These are phyloP conservation scores for Telenomus remus DNA, from an alignment of 1,140 invertebrate genomes.

Conservation along the genomic window DNA sequence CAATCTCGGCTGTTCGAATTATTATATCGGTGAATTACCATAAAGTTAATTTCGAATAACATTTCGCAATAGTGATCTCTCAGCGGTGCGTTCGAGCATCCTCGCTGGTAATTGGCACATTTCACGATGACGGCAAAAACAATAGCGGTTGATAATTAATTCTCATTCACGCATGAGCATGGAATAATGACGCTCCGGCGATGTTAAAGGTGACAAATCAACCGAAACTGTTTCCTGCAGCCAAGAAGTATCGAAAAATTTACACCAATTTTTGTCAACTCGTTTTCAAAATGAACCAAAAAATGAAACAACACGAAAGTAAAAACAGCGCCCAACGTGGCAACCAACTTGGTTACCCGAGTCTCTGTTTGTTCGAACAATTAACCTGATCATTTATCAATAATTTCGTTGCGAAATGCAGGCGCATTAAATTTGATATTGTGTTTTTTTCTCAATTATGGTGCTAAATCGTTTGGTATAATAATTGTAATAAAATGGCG, in stretches of 20 bases:
- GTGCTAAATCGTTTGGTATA: background rate
- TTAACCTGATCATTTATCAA: too few species aligned
- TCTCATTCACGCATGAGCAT: constrained; percentile 44
- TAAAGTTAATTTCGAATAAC: constrained; percentile 57
- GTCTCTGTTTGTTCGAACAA: too few species aligned
- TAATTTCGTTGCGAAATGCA: too few species aligned
- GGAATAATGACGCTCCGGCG: constrained; percentile 45
- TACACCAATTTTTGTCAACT: constrained; percentile 2
- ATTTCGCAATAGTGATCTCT: constrained; percentile 46
- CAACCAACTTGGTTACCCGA: too few species aligned
- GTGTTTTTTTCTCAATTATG: too few species aligned
- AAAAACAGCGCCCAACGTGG: too few species aligned
- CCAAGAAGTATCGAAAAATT: background rate
- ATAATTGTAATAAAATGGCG: background rate
- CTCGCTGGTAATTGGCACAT: constrained; percentile 52
- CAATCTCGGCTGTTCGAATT: constrained; percentile 39
- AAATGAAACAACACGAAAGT: too few species aligned
- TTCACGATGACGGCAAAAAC: constrained; percentile 55
- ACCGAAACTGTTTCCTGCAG: constrained; percentile 53
- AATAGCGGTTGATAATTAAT: constrained; percentile 57
- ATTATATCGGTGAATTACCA: constrained; percentile 52
- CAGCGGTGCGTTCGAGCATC: constrained; percentile 32
- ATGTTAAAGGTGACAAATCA: constrained; percentile 50
- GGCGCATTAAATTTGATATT: too few species aligned
- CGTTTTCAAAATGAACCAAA: too few species aligned